phyloP scores from a whole-genome alignment of 2,113 vertebrate species.

The Addax nasomaculatus region DNA sequence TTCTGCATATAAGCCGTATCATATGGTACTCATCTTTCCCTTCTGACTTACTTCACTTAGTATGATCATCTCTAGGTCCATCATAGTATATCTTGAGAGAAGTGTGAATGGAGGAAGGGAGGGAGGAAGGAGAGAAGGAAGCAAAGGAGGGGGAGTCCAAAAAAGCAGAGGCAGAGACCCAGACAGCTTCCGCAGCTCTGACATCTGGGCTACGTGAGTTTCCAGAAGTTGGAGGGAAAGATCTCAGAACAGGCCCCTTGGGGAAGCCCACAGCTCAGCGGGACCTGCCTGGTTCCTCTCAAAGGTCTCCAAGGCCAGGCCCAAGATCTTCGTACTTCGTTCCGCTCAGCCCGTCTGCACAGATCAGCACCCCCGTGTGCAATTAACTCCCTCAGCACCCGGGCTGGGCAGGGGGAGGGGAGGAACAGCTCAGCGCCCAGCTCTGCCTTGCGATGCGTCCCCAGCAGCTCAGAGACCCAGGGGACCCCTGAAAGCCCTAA shows the following conservation, averaged over 20 bases:
- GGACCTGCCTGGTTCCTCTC: not conserved
- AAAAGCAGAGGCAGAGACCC: not conserved
- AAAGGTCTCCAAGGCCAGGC: not conserved
- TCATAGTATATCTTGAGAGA: not conserved
- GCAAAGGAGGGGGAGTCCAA: rapidly evolving
- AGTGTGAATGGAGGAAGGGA: not conserved
- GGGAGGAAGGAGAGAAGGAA: no score
- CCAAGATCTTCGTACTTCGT: not conserved
- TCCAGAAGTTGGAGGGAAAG: not conserved
- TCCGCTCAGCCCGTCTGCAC: not conserved
- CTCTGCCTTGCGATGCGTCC: rapidly evolving
- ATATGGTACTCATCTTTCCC: not conserved
- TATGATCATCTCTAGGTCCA: not conserved
- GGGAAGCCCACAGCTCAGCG: not conserved
- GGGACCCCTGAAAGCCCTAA: not conserved
- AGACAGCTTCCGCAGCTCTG: not conserved
- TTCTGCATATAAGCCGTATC: not conserved
- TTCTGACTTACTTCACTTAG: not conserved
- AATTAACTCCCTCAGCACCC: not conserved
- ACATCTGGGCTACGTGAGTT: not conserved
- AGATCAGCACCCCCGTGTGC: not conserved
- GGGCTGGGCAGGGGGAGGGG: not conserved
- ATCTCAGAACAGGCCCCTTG: not conserved
- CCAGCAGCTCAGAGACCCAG: not conserved
- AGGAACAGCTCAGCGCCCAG: not conserved